A percentile compares a stretch with the other conserved stretches of the same genome.
Conservation (phyloP, 2,113 vertebrate genomes). For the Petrocephalus microphthalmus region DNA sequence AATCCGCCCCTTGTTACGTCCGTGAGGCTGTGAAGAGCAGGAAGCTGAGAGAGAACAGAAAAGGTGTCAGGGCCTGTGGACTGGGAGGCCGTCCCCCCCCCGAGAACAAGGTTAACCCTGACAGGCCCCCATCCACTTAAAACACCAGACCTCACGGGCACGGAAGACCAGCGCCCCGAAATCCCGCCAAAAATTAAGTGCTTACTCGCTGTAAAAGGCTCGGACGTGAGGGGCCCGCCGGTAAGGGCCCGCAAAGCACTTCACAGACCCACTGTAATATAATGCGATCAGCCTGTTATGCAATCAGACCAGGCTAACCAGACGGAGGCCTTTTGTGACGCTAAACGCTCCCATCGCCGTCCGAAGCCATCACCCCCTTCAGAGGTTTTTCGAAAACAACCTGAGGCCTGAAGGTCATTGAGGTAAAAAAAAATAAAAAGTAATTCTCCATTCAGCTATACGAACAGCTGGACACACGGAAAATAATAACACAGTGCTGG, state of each 20-base stretch:
- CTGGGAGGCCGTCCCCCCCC: not conserved
- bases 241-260: not conserved
- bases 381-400: not conserved
- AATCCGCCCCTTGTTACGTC: not conserved
- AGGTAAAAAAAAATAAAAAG: not conserved
- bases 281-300: not conserved
- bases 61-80: not conserved
- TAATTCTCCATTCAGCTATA: not conserved
- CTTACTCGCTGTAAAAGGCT: not conserved
- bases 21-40: not conserved
- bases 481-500: not conserved
- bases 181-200: not conserved
- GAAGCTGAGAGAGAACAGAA: not conserved
- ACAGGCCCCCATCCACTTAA: not conserved
- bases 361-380: not conserved
- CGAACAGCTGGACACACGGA: not conserved
- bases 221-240: not conserved
- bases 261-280: not conserved
- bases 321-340: not conserved
- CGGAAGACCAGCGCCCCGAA: not conserved
- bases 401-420: not conserved
- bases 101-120: not conserved
- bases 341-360: not conserved
- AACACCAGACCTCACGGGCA: not conserved
- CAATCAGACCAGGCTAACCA: not conserved